phyloP scores from a whole-genome alignment of 2,797 vertebrate species.

The Uromys caudimaculatus region DNA sequence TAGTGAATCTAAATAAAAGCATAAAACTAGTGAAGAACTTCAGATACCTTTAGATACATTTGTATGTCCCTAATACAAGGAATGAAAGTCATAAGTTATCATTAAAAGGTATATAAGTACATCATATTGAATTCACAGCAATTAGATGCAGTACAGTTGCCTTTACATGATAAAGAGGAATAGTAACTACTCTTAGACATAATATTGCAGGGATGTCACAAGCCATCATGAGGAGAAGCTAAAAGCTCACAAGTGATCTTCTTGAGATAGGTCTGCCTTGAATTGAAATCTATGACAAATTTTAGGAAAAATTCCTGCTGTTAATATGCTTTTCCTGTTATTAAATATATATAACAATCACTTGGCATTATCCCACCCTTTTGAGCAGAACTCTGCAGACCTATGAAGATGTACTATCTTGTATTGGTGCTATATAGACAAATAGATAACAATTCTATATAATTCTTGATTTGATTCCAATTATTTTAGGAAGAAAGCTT shows the following conservation, averaged over 20 bases:
- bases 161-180: background rate
- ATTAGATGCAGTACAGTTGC: background rate
- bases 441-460: background rate
- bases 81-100: background rate
- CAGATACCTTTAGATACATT: background rate
- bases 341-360: too few relatives aligned
- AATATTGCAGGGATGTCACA: background rate
- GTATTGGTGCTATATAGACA: background rate
- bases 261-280: background rate
- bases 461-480: background rate
- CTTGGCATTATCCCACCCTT: background rate
- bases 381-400: background rate
- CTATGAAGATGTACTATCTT: background rate
- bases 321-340: too few relatives aligned
- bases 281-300: background rate
- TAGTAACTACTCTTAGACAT: background rate
- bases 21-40: slow-evolving; percentile 48
- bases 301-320: background rate
- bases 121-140: background rate
- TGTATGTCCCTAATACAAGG: background rate
- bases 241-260: background rate
- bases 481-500: too few relatives aligned
- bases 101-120: background rate
- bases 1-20: slow-evolving; percentile 47
- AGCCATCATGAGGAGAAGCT: background rate